Evolutionary conservation across 2,888 invertebrate genomes (phyloP), one percentile per base, ranked within the genome.

Genomic region (Amphipyra berbera): DNA sequence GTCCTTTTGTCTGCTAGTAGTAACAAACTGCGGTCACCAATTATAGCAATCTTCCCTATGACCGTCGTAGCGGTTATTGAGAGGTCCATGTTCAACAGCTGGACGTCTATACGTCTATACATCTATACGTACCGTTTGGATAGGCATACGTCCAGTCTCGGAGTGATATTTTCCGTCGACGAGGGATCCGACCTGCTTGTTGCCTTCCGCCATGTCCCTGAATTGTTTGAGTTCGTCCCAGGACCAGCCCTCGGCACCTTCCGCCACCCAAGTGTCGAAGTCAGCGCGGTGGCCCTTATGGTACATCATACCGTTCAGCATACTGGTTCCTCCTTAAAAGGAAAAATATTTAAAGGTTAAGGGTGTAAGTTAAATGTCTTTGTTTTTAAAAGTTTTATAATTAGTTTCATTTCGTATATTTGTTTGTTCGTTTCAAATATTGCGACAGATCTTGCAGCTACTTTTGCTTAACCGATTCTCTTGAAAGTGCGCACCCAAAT

Each of bases 301-400:
- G 85, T 97, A 97, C 96, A 97, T 97, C 97, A 97, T 97, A 6
- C 97, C 97, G 86, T 98, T 97, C n/a, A 97, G 94, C 0, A 96
- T 96, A 56, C 96, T 95, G 59, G 95, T 94, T 0, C 97, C 97
- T 12, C 97, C 97, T 79, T 93, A 0, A 12, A 7, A 14, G 10
- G 12, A 13, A 15, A 35, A 27, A 27, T 6, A n/a, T n/a, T n/a
- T n/a, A 42, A 42, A 15, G 1, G 42, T 42, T 15, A 5, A 15
- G 8, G 1, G 14, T 2, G 15, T 9, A 2, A 14, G 33, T 6
- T 33, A 21, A 21, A 21, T 21, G 21, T 21, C 21, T 21, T n/a
- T n/a, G n/a, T n/a, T n/a, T n/a, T n/a, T n/a, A n/a, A n/a, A n/a
- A n/a, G n/a, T n/a, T n/a, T n/a, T n/a, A n/a, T n/a, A n/a, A n/a